phyloP scores from a whole-genome alignment of 2,113 vertebrate species.

The Bambusicola thoracicus region DNA sequence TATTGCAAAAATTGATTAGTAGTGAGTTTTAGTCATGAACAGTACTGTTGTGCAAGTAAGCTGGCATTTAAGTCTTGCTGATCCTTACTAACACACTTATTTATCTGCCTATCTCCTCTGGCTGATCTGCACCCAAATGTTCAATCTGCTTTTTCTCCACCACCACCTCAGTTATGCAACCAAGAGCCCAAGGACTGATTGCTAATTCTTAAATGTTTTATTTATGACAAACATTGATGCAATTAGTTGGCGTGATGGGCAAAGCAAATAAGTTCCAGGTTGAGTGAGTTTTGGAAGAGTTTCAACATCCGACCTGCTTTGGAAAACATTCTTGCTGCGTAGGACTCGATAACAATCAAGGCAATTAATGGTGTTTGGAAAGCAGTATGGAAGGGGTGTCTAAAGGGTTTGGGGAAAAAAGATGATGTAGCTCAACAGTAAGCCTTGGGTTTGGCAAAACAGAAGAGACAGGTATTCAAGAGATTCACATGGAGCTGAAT shows the following conservation, averaged over 20 bases:
- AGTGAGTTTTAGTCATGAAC: not conserved
- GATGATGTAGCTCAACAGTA: not conserved
- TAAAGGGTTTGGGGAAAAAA: not conserved
- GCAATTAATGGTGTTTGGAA: not conserved
- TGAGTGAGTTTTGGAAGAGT: not conserved
- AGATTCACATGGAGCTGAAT: not conserved
- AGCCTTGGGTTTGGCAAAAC: not conserved
- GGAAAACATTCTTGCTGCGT: not conserved
- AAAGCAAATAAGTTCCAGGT: not conserved
- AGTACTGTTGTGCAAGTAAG: not conserved
- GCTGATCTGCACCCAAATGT: not conserved
- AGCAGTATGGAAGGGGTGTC: not conserved
- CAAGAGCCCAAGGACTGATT: fast-evolving
- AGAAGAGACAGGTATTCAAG: not conserved
- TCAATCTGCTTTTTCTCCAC: not conserved
- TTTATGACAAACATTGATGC: not conserved
- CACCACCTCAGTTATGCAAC: not conserved
- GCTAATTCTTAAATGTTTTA: not conserved
- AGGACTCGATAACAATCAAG: not conserved
- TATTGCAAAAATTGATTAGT: not conserved
- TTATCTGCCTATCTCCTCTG: not conserved
- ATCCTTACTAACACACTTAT: not conserved
- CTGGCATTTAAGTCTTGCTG: not conserved
- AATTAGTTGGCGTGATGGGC: not conserved
- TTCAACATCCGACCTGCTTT: not conserved